Evolutionary conservation across 2,113 vertebrate species (phyloP).

Genomic region (Dasypus novemcinctus): DNA sequence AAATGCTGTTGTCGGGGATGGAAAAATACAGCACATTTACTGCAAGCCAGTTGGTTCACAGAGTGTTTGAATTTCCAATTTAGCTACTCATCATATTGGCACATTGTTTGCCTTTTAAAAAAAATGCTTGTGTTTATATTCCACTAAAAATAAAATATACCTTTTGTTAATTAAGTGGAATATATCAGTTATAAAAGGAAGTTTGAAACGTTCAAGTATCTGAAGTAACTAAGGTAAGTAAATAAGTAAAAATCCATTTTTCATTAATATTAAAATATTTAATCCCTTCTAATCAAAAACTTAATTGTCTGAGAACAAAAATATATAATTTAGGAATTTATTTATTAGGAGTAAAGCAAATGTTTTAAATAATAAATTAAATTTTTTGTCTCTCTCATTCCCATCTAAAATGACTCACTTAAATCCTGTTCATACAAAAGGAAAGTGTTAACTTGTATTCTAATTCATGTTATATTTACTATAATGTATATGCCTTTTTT

Average conservation of each 20-base stretch:
- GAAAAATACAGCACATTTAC: slow-evolving; percentile 75
- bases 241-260: slow-evolving; percentile 62
- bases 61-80: slow-evolving; percentile 61
- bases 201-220: slow-evolving; percentile 29
- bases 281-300: neutral
- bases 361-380: slow-evolving; percentile 37
- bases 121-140: slow-evolving; percentile 57
- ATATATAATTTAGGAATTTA: slow-evolving; percentile 28
- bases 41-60: slow-evolving; percentile 66
- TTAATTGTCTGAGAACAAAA: slow-evolving; percentile 15
- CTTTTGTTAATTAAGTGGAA: slow-evolving; percentile 68
- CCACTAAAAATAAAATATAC: slow-evolving; percentile 53
- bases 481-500: slow-evolving; percentile 24
- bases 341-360: slow-evolving; percentile 11
- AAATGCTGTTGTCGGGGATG: slow-evolving; percentile 71
- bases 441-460: neutral
- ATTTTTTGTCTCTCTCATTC: slow-evolving; percentile 9
- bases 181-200: slow-evolving; percentile 68
- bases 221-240: slow-evolving; percentile 54
- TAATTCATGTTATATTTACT: slow-evolving; percentile 45
- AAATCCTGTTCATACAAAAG: slow-evolving; percentile 13
- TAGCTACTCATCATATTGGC: slow-evolving; percentile 51
- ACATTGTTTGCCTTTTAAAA: slow-evolving; percentile 44
- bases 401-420: neutral
- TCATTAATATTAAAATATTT: slow-evolving; percentile 64